phyloP scores from a whole-genome alignment of 1,140 invertebrate genomes.

The Apis mellifera region DNA sequence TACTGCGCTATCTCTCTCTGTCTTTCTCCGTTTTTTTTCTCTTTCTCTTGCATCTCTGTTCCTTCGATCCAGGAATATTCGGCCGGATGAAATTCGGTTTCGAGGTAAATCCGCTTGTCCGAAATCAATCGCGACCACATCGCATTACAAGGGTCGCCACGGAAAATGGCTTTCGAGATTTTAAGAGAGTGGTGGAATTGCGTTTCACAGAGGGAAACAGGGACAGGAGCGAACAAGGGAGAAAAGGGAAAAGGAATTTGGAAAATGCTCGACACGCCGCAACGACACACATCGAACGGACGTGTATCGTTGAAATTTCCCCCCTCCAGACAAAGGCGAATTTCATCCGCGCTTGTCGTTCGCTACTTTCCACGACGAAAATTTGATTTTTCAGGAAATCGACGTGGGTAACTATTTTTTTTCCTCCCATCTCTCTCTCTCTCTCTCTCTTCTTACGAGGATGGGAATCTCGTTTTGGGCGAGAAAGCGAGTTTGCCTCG shows the following conservation, averaged over 20 bases:
- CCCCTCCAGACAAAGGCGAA: not conserved
- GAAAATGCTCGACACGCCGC: conserved; percentile 5
- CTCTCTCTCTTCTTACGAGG: not conserved
- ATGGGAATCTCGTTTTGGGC: not conserved
- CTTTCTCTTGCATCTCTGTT: not conserved
- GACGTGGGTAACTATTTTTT: not conserved
- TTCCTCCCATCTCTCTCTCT: too few relatives aligned
- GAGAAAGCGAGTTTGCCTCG: not conserved
- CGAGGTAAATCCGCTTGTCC: conserved; percentile 41
- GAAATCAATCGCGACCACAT: conserved; percentile 44
- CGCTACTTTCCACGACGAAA: not conserved
- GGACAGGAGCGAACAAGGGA: not conserved
- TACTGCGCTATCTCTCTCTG: not conserved
- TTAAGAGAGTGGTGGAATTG: conserved; percentile 33
- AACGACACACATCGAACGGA: not conserved
- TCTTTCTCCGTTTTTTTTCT: too few relatives aligned
- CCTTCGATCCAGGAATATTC: conserved; percentile 7
- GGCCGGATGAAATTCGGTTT: conserved; percentile 37
- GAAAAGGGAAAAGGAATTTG: conserved; percentile 8
- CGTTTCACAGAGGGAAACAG: not conserved
- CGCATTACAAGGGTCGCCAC: conserved; percentile 27
- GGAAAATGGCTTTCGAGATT: conserved; percentile 38
- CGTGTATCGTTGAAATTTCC: not conserved
- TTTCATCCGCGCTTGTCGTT: not conserved
- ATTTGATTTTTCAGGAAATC: conserved; percentile 30